Evolutionary conservation across 2,888 invertebrate genomes (phyloP).

Genomic region (Horisme vitalbata): DNA sequence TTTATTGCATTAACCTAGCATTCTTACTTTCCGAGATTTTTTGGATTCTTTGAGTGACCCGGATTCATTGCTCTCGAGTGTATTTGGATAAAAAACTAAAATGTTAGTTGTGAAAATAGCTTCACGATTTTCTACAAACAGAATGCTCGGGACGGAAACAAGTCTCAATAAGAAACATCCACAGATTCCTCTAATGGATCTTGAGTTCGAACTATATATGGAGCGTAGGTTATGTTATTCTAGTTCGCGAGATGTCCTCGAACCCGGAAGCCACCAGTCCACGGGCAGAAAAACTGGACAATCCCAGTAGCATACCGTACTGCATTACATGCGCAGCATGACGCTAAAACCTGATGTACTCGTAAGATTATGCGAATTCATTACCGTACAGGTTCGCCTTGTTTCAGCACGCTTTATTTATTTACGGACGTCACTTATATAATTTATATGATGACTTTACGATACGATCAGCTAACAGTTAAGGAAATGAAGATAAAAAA

Average conservation of each 20-base stretch:
- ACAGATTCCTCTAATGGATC: conserved; percentile 22
- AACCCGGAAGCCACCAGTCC: conserved; percentile 32
- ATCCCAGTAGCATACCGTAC: conserved; percentile 49
- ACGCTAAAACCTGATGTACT: conserved; percentile 54
- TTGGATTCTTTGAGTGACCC: too few relatives aligned
- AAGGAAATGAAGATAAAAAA: conserved; percentile 7
- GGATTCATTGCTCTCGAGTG: too few relatives aligned
- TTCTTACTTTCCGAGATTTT: too few relatives aligned
- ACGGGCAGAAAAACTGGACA: conserved; percentile 60
- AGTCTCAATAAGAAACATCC: conserved; percentile 24
- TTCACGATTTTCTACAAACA: conserved; percentile 12
- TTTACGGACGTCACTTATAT: conserved; percentile 47
- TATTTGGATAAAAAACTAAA: background rate
- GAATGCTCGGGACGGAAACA: conserved; percentile 13
- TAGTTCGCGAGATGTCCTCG: conserved; percentile 21
- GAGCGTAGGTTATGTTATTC: conserved; percentile 23
- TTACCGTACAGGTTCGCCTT: conserved; percentile 57
- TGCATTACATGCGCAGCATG: conserved; percentile 41
- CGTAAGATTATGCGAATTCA: conserved; percentile 51
- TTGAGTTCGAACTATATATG: conserved; percentile 18
- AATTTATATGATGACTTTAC: conserved; percentile 20
- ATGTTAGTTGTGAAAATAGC: conserved; percentile 4
- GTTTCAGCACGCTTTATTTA: conserved; percentile 46
- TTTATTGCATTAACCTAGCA: too few relatives aligned
- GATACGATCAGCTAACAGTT: conserved; percentile 24